phyloP scores from a whole-genome alignment of 53 echinoderm and acorn worm genomes.

The Mesocentrotus franciscanus region DNA sequence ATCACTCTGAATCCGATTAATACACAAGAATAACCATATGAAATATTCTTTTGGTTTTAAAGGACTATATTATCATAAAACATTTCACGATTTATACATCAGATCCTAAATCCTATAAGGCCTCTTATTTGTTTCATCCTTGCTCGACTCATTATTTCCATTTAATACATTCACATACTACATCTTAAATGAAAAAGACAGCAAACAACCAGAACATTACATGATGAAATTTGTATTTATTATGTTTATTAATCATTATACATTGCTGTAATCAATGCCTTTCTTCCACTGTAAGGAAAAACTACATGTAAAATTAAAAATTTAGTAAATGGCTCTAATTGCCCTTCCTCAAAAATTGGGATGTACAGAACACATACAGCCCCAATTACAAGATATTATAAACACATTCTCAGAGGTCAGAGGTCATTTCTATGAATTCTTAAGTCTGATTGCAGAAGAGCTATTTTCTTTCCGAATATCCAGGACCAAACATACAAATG shows the following conservation, averaged over 20 bases:
- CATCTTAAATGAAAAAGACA: background rate
- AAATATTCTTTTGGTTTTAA: no score
- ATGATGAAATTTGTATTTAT: constrained; percentile 3
- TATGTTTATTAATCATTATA: background rate
- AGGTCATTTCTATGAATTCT: background rate
- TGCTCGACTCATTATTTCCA: background rate
- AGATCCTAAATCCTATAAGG: no score
- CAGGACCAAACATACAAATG: no score
- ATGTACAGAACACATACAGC: background rate
- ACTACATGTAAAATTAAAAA: background rate
- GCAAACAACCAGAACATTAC: background rate
- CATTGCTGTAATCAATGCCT: background rate
- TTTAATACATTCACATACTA: background rate
- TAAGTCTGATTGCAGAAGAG: no score
- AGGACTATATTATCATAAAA: no score
- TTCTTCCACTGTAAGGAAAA: background rate
- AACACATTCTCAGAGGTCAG: background rate
- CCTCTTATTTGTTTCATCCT: background rate
- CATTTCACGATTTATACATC: no score
- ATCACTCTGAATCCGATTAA: no score
- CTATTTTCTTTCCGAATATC: no score
- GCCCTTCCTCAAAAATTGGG: background rate
- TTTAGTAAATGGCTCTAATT: background rate
- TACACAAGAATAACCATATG: no score
- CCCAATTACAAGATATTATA: background rate